Percentiles rank a stretch among this genome's conserved stretches.
Evolutionary conservation across 2,888 invertebrate species (phyloP).

Genomic region (Mesochorus sp.): DNA sequence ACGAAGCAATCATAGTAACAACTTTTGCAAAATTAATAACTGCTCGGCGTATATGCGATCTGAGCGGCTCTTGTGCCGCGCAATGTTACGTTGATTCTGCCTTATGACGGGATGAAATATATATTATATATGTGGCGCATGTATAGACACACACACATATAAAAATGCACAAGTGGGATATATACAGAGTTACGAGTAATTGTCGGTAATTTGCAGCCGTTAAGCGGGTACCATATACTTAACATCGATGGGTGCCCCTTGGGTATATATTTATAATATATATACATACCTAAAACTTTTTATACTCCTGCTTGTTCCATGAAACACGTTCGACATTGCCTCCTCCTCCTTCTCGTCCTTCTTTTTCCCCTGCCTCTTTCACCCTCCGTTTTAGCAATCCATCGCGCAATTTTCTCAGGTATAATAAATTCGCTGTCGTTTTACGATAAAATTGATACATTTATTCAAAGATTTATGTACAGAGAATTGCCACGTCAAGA

Average conservation of each 20-base stretch:
- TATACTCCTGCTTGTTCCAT: slow-evolving; percentile 63
- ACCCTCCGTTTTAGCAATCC: too few species aligned
- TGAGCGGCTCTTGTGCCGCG: neutral
- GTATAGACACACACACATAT: neutral
- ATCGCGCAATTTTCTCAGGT: slow-evolving; percentile 21
- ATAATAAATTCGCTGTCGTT: slow-evolving; percentile 75
- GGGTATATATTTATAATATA: slow-evolving; percentile 18
- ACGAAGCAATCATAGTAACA: slow-evolving; percentile 50
- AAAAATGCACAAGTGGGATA: slow-evolving; percentile 33
- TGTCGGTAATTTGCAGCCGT: slow-evolving; percentile 77
- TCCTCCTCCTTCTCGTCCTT: neutral
- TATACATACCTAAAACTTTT: slow-evolving; percentile 17
- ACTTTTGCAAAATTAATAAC: slow-evolving; percentile 61
- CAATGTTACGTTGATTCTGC: slow-evolving; percentile 43
- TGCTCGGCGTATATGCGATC: slow-evolving; percentile 1
- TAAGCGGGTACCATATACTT: slow-evolving; percentile 75
- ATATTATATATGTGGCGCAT: slow-evolving; percentile 37
- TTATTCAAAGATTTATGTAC: too few species aligned
- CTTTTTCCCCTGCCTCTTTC: neutral
- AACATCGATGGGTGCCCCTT: slow-evolving; percentile 58
- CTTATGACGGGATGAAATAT: slow-evolving; percentile 47
- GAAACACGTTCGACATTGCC: slow-evolving; percentile 72
- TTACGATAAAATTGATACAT: too few species aligned
- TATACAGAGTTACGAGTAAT: slow-evolving; percentile 65
- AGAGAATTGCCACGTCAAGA: too few species aligned